Base-by-base conservation (phyloP, 2,888 invertebrate species). In the Macrophya alboannulata region DNA sequence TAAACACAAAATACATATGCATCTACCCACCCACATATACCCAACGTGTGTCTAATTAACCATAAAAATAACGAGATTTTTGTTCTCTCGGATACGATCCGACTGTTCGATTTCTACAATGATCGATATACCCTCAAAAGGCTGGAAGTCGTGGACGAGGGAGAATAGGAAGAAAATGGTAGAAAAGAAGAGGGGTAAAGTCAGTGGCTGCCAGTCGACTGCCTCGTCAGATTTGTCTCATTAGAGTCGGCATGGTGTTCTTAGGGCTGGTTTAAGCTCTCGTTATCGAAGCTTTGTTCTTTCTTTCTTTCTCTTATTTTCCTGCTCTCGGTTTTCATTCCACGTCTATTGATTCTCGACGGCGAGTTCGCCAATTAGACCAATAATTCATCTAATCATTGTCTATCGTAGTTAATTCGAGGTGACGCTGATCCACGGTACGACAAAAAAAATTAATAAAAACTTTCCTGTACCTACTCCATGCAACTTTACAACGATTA, bases 221-320 rank as follows among this genome's bases (percentile, higher is more conserved):
- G 90, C 90, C 91, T 91, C 91, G 91, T 92, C 92, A 91, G 92
- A 93, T 93, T 92, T 93, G 92, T 93, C 93, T 93, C 93, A 92
- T 93, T 93, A 93, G 91, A 92, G 92, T 91, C 92, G 89, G 91
- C 91, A 93, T 93, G 93, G 93, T 93, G 91, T 90, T 89, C 90
- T 89, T 89, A 89, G 87, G 88, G 90, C 90, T 90, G 91, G 91
- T 92, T 91, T 90, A 89, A 84, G 76, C 84, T 84, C 84, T 84
- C 72, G 76, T 84, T 84, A 84, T 84, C 84, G 84, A 59, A 84
- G 55, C 84, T 85, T 77, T 89, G 89, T 88, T 88, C 89, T 88
- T 89, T 87, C 85, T 85, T 86, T 45, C 84, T 48, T 77, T 51
- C 79, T 65, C 15, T 31, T 25, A 0, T 45, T 40, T 65, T 37